A percentile compares a stretch with the other conserved stretches of the same genome.
These are phyloP conservation scores for Gadus chalcogrammus DNA, from an alignment of 2,113 vertebrate species.

Conservation along the genomic window DNA sequence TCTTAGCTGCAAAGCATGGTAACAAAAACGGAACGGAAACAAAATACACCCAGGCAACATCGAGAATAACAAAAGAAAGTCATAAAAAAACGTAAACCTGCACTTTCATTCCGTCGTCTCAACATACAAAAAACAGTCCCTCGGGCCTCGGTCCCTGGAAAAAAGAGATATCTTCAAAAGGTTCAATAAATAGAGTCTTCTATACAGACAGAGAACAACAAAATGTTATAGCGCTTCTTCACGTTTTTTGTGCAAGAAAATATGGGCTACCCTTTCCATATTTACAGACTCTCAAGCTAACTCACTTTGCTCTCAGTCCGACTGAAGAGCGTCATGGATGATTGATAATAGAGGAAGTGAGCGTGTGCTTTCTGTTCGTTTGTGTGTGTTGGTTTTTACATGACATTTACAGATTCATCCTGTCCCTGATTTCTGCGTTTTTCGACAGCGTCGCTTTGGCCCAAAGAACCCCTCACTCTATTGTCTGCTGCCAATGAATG, in stretches of 20 bases:
- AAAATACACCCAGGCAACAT: constrained; percentile 68
- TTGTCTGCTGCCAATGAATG: constrained; percentile 18
- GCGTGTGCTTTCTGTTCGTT: constrained; percentile 56
- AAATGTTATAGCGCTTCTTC: constrained; percentile 50
- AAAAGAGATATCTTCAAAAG: constrained; percentile 58
- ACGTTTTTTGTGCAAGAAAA: constrained; percentile 70
- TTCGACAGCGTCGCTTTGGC: constrained; percentile 42
- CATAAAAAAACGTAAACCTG: constrained; percentile 28
- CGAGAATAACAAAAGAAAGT: constrained; percentile 55
- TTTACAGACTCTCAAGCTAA: constrained; percentile 55
- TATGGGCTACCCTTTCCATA: constrained; percentile 65
- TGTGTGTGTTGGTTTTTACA: constrained; percentile 25
- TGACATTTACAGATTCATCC: constrained; percentile 51
- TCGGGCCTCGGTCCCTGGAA: constrained; percentile 63
- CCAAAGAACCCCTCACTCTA: constrained; percentile 6
- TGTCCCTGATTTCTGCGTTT: constrained; percentile 69
- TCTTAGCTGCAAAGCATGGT: constrained; percentile 67
- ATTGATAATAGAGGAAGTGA: constrained; percentile 47
- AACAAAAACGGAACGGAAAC: constrained; percentile 49
- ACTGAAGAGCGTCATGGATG: constrained; percentile 50
- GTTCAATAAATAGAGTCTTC: constrained; percentile 69
- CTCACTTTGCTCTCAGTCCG: constrained; percentile 35
- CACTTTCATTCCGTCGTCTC: constrained; percentile 55
- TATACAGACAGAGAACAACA: constrained; percentile 56
- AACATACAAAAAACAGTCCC: constrained; percentile 62